A percentile compares a stretch with the other conserved stretches of the same genome.
Conservation (phyloP, 2,113 vertebrate species). For the Acanthisitta chloris region DNA sequence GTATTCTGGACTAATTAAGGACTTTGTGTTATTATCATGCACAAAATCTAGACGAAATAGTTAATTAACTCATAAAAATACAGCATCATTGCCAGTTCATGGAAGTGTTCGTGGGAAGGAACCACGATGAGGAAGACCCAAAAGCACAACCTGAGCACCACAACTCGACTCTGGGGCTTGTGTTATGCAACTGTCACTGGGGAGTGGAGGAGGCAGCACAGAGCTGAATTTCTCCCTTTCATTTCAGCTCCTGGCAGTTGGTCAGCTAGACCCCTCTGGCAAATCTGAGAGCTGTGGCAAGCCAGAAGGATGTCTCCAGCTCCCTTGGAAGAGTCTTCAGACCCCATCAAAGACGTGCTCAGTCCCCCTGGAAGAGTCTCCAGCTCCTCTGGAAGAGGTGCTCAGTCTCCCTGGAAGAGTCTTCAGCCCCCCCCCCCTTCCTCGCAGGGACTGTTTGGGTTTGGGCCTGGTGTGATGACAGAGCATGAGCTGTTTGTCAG, state of each 20-base stretch:
- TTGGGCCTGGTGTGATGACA: neutral
- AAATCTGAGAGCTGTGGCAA: neutral
- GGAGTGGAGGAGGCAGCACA: neutral
- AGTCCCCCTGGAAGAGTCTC: too few relatives aligned
- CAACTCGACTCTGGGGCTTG: neutral
- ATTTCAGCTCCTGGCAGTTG: neutral
- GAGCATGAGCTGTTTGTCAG: neutral
- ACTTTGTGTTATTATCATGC: neutral
- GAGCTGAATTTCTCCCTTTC: neutral
- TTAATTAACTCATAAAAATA: neutral
- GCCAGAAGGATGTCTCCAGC: neutral
- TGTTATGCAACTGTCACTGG: neutral
- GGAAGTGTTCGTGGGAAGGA: neutral
- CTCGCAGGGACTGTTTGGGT: neutral
- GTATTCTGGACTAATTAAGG: neutral
- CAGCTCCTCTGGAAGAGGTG: neutral
- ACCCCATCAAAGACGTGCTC: too few relatives aligned
- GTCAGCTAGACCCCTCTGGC: neutral
- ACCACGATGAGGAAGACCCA: accelerated
- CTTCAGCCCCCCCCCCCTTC: too few relatives aligned
- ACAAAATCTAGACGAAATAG: neutral
- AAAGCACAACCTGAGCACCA: neutral
- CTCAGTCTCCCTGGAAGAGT: too few relatives aligned
- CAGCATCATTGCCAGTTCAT: neutral
- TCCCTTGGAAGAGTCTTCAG: neutral